Evolutionary conservation across 2,888 invertebrate genomes (phyloP).

Genomic region (Nomada hirtipes): DNA sequence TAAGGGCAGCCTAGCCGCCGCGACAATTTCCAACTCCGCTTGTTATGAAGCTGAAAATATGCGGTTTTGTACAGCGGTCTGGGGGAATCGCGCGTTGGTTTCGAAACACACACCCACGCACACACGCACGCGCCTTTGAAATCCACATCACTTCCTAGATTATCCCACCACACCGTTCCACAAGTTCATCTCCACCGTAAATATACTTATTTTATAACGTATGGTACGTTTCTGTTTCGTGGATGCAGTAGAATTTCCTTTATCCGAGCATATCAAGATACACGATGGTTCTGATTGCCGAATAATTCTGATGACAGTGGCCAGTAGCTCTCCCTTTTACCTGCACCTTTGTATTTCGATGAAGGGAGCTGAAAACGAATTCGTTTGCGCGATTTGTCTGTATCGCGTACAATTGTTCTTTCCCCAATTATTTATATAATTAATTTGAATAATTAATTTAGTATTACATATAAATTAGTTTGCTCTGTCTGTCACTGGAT

Average conservation of each 20-base stretch:
- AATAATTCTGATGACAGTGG: no score
- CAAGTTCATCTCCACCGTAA: neutral
- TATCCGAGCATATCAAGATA: no score
- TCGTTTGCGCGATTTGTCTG: no score
- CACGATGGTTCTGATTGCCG: no score
- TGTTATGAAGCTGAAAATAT: conserved; percentile 36
- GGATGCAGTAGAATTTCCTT: neutral
- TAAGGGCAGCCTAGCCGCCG: conserved; percentile 12
- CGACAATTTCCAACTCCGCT: conserved; percentile 27
- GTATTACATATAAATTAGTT: no score
- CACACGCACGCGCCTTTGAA: neutral
- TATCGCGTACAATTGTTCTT: no score
- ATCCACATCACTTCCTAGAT: conserved; percentile 4
- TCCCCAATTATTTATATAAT: no score
- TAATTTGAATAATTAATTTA: no score
- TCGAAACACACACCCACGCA: conserved; percentile 1
- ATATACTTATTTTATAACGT: conserved; percentile 2
- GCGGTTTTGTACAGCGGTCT: conserved; percentile 13
- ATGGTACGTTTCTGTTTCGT: neutral
- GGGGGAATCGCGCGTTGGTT: conserved; percentile 25
- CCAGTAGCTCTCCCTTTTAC: no score
- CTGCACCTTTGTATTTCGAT: no score
- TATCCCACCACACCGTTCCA: neutral
- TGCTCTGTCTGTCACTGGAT: no score
- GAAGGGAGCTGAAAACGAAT: no score